Percentiles rank a stretch among this genome's conserved stretches.
Evolutionary conservation across 2,113 vertebrate species (phyloP).

Genomic region (Gymnarchus niloticus): DNA sequence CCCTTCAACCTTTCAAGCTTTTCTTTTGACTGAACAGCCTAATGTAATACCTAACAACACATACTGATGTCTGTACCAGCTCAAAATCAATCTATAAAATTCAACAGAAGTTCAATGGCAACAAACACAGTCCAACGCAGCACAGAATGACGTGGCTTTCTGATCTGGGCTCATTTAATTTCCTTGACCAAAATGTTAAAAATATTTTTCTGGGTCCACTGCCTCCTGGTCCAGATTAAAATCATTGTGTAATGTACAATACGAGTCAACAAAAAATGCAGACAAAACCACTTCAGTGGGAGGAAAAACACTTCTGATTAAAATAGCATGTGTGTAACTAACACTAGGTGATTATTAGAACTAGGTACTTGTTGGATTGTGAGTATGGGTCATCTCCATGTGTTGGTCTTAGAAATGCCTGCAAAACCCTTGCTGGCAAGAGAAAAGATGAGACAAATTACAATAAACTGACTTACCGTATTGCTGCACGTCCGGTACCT

Average conservation of each 20-base stretch:
- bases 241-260: slow-evolving; percentile 33
- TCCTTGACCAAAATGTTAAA: slow-evolving; percentile 46
- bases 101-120: not conserved
- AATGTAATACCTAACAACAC: slow-evolving; percentile 27
- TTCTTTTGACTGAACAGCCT: slow-evolving; percentile 23
- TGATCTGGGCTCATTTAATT: slow-evolving; percentile 41
- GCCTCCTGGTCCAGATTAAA: slow-evolving; percentile 40
- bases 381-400: too few relatives aligned
- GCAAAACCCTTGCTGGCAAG: too few relatives aligned
- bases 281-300: slow-evolving; percentile 64
- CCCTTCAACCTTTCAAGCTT: too few relatives aligned
- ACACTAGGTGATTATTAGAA: not conserved
- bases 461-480: not conserved
- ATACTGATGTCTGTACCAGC: slow-evolving; percentile 16
- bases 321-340: slow-evolving; percentile 53
- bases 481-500: slow-evolving; percentile 1
- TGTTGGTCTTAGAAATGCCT: too few relatives aligned
- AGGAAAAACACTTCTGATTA: slow-evolving; percentile 59
- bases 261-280: slow-evolving; percentile 57
- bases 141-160: not conserved
- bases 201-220: slow-evolving; percentile 53
- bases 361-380: not conserved
- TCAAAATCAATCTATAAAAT: slow-evolving; percentile 19
- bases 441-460: not conserved
- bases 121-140: not conserved